Percentiles rank a stretch among this genome's conserved stretches.
phyloP scores from a whole-genome alignment of 2,888 invertebrate genomes.

The Morpho helenor region DNA sequence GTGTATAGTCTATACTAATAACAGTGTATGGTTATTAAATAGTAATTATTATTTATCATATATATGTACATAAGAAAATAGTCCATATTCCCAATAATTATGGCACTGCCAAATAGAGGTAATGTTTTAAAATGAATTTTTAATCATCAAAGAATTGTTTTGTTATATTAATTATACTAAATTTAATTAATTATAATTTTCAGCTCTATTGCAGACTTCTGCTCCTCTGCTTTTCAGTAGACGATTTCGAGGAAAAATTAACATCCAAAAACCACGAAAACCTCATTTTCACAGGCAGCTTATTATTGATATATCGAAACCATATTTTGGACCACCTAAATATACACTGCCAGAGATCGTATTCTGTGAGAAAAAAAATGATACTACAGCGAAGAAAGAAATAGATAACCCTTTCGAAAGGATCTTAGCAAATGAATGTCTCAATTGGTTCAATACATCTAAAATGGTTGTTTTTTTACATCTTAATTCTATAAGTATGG shows the following conservation, averaged over 20 bases:
- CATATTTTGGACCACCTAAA: slow-evolving; percentile 74
- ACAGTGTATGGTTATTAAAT: no score
- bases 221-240: slow-evolving; percentile 75
- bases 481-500: slow-evolving; percentile 83
- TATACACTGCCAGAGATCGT: slow-evolving; percentile 62
- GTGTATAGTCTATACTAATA: no score
- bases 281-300: slow-evolving; percentile 85
- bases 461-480: slow-evolving; percentile 86
- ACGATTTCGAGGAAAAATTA: slow-evolving; percentile 87
- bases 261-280: slow-evolving; percentile 85
- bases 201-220: slow-evolving; percentile 64
- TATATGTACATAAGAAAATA: background rate
- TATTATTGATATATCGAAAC: slow-evolving; percentile 82
- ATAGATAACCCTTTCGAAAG: slow-evolving; percentile 84
- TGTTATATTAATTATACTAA: no score
- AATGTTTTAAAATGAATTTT: background rate
- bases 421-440: slow-evolving; percentile 85
- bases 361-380: slow-evolving; percentile 70
- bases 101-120: slow-evolving; percentile 11
- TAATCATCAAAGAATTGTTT: background rate
- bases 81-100: background rate
- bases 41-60: background rate
- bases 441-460: slow-evolving; percentile 84
- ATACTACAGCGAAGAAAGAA: slow-evolving; percentile 34
- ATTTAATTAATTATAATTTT: background rate